These are phyloP conservation scores for Leptosomus discolor DNA, from an alignment of 2,113 vertebrate genomes.

Conservation along the genomic window DNA sequence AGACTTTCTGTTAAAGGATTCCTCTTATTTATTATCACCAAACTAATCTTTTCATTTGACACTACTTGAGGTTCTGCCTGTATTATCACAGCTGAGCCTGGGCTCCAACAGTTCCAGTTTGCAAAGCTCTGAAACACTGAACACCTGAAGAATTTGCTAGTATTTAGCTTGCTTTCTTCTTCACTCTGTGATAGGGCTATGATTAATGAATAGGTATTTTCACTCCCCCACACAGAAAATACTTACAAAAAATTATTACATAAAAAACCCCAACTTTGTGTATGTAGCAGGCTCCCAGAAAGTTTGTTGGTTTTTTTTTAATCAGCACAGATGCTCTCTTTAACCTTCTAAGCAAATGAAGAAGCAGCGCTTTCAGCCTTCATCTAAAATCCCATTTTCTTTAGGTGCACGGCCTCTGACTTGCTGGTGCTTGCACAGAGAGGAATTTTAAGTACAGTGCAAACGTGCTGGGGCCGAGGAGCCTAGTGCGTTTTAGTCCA, in stretches of 20 bases:
- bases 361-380: background rate
- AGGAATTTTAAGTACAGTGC: background rate
- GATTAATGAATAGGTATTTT: background rate
- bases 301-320: rapidly evolving
- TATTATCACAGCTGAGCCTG: background rate
- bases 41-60: background rate
- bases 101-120: background rate
- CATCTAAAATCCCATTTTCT: background rate
- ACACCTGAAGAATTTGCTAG: background rate
- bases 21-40: background rate
- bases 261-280: rapidly evolving
- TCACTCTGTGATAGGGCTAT: rapidly evolving
- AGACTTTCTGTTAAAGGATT: background rate
- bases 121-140: background rate
- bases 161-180: rapidly evolving
- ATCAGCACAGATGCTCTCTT: rapidly evolving
- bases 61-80: background rate
- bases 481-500: background rate
- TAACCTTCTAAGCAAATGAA: background rate
- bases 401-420: background rate
- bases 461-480: background rate
- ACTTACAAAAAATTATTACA: rapidly evolving
- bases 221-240: background rate
- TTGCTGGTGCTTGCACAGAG: background rate
- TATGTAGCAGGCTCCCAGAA: background rate